Evolutionary conservation across 2,797 vertebrate species (phyloP).

Genomic region (Spatula versicolor): DNA sequence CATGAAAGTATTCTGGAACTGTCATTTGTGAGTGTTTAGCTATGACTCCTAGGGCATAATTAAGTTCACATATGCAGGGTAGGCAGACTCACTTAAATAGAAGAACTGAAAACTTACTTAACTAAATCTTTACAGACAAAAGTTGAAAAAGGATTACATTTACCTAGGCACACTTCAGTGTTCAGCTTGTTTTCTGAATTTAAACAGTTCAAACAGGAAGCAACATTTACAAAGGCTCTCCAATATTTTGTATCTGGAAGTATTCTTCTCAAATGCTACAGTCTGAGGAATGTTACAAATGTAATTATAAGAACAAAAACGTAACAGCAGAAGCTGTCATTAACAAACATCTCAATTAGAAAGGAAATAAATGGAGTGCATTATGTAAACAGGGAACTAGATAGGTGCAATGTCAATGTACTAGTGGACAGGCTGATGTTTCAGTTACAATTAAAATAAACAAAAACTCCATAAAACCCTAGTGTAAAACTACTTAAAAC

Average conservation of each 20-base stretch:
- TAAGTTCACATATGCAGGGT: slow-evolving; percentile 76
- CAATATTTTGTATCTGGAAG: slow-evolving; percentile 29
- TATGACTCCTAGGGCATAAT: slow-evolving; percentile 48
- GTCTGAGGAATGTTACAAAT: slow-evolving; percentile 47
- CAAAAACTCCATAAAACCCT: background rate
- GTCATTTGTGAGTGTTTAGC: slow-evolving; percentile 51
- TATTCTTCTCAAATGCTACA: background rate
- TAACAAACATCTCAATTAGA: background rate
- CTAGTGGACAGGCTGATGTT: background rate
- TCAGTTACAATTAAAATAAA: background rate
- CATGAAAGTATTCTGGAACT: slow-evolving; percentile 23
- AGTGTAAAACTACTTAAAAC: background rate
- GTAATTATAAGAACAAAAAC: background rate
- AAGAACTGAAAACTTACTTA: slow-evolving; percentile 20
- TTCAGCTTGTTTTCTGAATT: slow-evolving; percentile 30
- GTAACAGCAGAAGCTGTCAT: background rate
- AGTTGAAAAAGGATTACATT: background rate
- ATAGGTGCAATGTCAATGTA: fast-evolving
- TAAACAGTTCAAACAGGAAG: slow-evolving; percentile 36
- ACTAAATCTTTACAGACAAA: slow-evolving; percentile 36
- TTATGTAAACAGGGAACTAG: background rate
- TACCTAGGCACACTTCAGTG: slow-evolving; percentile 49
- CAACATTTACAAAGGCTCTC: slow-evolving; percentile 1
- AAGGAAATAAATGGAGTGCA: slow-evolving; percentile 1
- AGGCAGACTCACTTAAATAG: slow-evolving; percentile 64